phyloP scores from a whole-genome alignment of 2,888 invertebrate genomes.

The Homarus gammarus region DNA sequence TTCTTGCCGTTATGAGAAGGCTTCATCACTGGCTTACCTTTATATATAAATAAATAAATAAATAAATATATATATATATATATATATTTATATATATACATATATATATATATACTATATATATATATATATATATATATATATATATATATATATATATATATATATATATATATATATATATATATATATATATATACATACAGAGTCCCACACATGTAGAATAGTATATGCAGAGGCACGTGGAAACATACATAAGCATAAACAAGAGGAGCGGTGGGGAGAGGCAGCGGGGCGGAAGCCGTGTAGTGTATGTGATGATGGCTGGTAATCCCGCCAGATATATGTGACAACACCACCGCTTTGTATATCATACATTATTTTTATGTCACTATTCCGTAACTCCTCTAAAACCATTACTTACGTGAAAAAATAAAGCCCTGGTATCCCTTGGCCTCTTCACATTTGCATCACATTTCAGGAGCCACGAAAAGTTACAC shows the following conservation, averaged over 20 bases:
- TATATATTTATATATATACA: not conserved
- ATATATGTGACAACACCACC: constrained; percentile 55
- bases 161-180: not conserved
- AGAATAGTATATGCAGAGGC: not conserved
- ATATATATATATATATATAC: not conserved
- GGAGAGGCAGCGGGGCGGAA: constrained; percentile 13
- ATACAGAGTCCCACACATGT: not conserved
- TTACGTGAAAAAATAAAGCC: constrained; percentile 1
- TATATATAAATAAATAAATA: constrained; percentile 4
- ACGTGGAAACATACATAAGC: constrained; percentile 8
- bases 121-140: not conserved
- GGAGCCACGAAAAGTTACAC: too few species aligned
- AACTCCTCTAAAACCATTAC: constrained; percentile 40
- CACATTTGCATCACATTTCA: too few species aligned
- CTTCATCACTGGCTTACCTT: too few species aligned
- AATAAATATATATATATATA: not conserved
- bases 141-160: not conserved
- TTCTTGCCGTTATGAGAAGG: too few species aligned
- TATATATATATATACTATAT: not conserved
- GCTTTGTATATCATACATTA: constrained; percentile 67
- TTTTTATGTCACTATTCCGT: constrained; percentile 54
- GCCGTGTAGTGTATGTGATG: constrained; percentile 43
- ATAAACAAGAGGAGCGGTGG: not conserved
- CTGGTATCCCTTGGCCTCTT: not conserved
- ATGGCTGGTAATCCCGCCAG: constrained; percentile 63